Evolutionary conservation across 2,113 vertebrate species (phyloP), one percentile per base, ranked within the genome.

Genomic region (Erythrolamprus reginae): DNA sequence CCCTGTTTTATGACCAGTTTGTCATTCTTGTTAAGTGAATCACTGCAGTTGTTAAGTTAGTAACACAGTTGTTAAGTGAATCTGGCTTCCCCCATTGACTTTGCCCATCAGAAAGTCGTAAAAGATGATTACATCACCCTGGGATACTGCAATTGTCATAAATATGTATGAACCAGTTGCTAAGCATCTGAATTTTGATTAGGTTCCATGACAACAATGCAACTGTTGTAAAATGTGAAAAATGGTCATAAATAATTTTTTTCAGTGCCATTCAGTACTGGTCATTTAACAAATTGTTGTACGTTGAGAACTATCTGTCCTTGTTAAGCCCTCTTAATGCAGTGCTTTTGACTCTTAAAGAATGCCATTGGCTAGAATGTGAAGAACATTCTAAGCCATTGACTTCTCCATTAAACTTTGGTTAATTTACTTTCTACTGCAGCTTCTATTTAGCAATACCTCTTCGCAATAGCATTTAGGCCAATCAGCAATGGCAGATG

Each of bases 301-400:
- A 28, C 28, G 26, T 26, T 0, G 10, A 65, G 58, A 28, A 65
- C 28, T 65, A n/a, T 4, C 4, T 13, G 28, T 65, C 3, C 90
- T 92, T 92, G 48, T 88, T 95, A 82, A 92, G 88, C 93, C 48
- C 45, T 90, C 56, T 53, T 55, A 86, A 95, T 87, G 48, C 90
- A 92, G 86, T 91, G 88, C 89, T 96, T 94, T 92, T 89, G 91
- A 92, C 12, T 88, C 48, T 90, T 91, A 58, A 84, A 91, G 52
- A 91, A 91, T 89, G 85, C 61, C 90, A 88, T 88, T 87, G 90
- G 47, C 26, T 23, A 28, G 47, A 47, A n/a, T 70, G n/a, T 70
- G n/a, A 70, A 70, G 13, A 33, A 70, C 15, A 7, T 65, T 65
- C 58, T 65, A 61, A 61, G 12, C 58, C 58, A 61, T 4, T 70